Base-by-base conservation (phyloP, 2,888 invertebrate genomes). In the Geotrupes spiniger region DNA sequence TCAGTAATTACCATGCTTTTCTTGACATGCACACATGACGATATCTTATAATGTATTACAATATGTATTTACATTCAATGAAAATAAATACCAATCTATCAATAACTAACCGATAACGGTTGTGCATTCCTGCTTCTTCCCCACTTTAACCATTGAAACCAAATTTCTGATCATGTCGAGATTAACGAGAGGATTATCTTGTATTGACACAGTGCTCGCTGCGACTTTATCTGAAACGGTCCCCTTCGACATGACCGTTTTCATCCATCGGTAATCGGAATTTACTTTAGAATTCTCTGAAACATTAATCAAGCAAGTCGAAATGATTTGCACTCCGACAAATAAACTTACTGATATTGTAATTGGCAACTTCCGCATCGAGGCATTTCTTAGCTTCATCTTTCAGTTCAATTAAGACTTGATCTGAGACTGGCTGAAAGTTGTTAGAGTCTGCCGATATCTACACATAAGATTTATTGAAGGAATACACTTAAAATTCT, bases 221-320 rank as follows among this genome's bases (percentile, higher is more conserved):
- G 94, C 92, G 48, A 92, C 81, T 75, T 87, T 89, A 72, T 95
- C 95, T 1, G 85, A 81, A 0, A 85, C 79, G 1, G 93, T 92
- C 54, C 95, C 95, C 58, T 85, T 86, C 8, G 82, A 77, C 58
- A 92, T 75, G 6, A 93, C 82, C 1, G 86, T 87, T 59, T 83
- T 81, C 53, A 91, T 82, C 92, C 92, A 92, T 46, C 81, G 78
- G 60, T 81, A 81, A 59, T 87, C 85, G 0, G 84, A 81, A 59
- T 78, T 78, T 43, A 76, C 76, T 57, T 75, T 79, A 38, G 78
- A 70, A 63, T 78, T 80, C 76, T 72, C 69, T 80, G 68, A 21
- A 64, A 62, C 4, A 10, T 28, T 4, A 4, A 5, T 4, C 10
- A 43, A 46, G 40, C 48, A 56, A 53, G 38, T 4, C 8, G 26